Evolutionary conservation across 2,113 vertebrate genomes (phyloP).

Genomic region (Dolichallabes microphthalmus): DNA sequence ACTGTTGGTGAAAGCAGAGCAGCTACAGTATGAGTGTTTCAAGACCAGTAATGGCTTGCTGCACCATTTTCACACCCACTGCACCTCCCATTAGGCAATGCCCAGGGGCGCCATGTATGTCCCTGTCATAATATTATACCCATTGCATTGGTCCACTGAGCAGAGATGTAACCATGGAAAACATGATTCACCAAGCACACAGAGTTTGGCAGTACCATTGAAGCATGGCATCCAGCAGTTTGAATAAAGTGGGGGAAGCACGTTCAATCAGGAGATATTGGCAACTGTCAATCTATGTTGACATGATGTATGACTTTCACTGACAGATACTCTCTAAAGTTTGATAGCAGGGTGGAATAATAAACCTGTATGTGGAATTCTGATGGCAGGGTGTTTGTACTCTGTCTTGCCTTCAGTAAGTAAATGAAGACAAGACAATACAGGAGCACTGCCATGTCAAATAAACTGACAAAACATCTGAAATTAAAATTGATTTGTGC

Average conservation of each 20-base stretch:
- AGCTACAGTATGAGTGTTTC: slow-evolving; percentile 57
- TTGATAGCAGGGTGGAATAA: slow-evolving; percentile 47
- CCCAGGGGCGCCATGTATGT: slow-evolving; percentile 46
- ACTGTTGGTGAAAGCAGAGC: slow-evolving; percentile 23
- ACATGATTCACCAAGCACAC: slow-evolving; percentile 3
- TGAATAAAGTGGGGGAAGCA: slow-evolving; percentile 61
- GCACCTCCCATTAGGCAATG: slow-evolving; percentile 57
- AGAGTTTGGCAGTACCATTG: slow-evolving; percentile 21
- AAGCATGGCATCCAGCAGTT: slow-evolving; percentile 29
- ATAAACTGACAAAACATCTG: slow-evolving; percentile 31
- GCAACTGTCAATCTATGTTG: slow-evolving; percentile 67
- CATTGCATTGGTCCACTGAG: slow-evolving; percentile 54
- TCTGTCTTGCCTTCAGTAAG: slow-evolving; percentile 35
- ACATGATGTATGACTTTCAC: slow-evolving; percentile 68
- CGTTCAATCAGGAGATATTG: slow-evolving; percentile 60
- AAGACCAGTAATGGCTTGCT: slow-evolving; percentile 55
- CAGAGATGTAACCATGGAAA: slow-evolving; percentile 47
- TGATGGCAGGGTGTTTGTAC: slow-evolving; percentile 41
- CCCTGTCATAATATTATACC: slow-evolving; percentile 60
- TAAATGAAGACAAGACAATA: slow-evolving; percentile 41
- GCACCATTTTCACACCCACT: slow-evolving; percentile 57
- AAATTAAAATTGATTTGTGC: slow-evolving; percentile 51
- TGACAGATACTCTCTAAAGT: slow-evolving; percentile 53
- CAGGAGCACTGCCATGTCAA: slow-evolving; percentile 22
- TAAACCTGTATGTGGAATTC: slow-evolving; percentile 53